Evolutionary conservation across 2,113 vertebrate species (phyloP).

Genomic region (Lethenteron camtschaticum): DNA sequence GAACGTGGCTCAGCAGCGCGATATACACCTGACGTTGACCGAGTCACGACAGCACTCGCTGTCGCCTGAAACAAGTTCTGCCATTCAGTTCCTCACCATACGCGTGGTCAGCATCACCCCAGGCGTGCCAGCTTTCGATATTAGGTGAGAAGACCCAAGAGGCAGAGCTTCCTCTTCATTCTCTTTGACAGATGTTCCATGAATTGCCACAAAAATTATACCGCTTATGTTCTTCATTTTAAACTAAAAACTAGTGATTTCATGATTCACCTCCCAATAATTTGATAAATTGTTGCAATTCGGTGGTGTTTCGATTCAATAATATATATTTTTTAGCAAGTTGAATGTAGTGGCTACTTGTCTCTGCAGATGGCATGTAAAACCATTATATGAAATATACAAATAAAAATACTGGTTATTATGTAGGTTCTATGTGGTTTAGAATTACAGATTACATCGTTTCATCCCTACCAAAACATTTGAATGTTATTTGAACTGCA

Average conservation of each 20-base stretch:
- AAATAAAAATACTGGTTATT: too few species aligned
- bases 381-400: too few species aligned
- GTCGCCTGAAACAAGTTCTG: slow-evolving; percentile 41
- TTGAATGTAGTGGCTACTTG: too few species aligned
- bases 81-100: slow-evolving; percentile 62
- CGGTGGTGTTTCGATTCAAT: not conserved
- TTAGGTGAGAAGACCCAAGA: slow-evolving; percentile 30
- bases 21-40: slow-evolving; percentile 48
- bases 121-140: slow-evolving; percentile 34
- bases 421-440: too few species aligned
- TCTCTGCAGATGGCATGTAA: too few species aligned
- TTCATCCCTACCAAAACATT: too few species aligned
- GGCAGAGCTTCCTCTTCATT: too few species aligned
- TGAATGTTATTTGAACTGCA: too few species aligned
- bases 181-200: too few species aligned
- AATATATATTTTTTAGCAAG: not conserved
- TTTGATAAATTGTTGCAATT: not conserved
- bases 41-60: slow-evolving; percentile 55
- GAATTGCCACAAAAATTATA: too few species aligned
- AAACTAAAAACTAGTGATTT: not conserved
- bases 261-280: not conserved
- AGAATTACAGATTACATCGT: too few species aligned
- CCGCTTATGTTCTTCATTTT: too few species aligned
- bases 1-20: slow-evolving; percentile 46
- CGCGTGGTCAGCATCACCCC: slow-evolving; percentile 43